Percentiles rank a stretch among this genome's conserved stretches.
These are phyloP conservation scores for Archivesica marissinica DNA, from an alignment of 1,140 invertebrate genomes.

Conservation along the genomic window DNA sequence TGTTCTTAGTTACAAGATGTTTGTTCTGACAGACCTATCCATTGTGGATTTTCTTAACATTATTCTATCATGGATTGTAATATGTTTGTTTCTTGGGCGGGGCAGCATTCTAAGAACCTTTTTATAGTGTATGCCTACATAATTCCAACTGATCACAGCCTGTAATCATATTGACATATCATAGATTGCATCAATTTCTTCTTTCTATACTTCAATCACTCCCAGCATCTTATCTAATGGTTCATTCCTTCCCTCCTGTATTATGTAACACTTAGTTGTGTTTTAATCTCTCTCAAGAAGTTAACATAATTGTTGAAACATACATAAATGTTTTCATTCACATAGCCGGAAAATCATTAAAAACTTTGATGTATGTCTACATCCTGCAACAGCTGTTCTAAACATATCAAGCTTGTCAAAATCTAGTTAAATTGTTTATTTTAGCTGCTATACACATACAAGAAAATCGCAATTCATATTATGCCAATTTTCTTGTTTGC, in stretches of 20 bases:
- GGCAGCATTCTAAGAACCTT: too few species aligned
- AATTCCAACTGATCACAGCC: too few species aligned
- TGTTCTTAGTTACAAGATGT: too few species aligned
- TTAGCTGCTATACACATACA: conserved; percentile 40
- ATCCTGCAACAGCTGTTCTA: conserved; percentile 25
- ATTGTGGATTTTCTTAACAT: too few species aligned
- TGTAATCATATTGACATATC: too few species aligned
- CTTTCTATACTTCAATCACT: neutral
- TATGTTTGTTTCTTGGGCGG: too few species aligned
- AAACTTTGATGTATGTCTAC: conserved; percentile 52
- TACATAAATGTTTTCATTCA: conserved; percentile 57
- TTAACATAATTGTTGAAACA: conserved; percentile 61
- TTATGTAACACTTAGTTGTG: conserved; percentile 43
- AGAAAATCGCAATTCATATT: conserved; percentile 54
- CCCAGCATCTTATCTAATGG: neutral
- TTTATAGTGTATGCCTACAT: too few species aligned
- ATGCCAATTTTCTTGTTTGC: conserved; percentile 49
- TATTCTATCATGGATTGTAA: too few species aligned
- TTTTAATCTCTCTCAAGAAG: conserved; percentile 46
- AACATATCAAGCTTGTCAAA: conserved; percentile 57
- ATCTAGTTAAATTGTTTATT: conserved; percentile 62
- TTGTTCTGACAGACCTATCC: too few species aligned
- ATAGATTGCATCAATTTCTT: too few species aligned
- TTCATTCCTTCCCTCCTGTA: conserved; percentile 13
- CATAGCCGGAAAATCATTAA: conserved; percentile 49